Base-by-base conservation (phyloP, 2,113 vertebrate species). In the Sclerurus mexicanus region DNA sequence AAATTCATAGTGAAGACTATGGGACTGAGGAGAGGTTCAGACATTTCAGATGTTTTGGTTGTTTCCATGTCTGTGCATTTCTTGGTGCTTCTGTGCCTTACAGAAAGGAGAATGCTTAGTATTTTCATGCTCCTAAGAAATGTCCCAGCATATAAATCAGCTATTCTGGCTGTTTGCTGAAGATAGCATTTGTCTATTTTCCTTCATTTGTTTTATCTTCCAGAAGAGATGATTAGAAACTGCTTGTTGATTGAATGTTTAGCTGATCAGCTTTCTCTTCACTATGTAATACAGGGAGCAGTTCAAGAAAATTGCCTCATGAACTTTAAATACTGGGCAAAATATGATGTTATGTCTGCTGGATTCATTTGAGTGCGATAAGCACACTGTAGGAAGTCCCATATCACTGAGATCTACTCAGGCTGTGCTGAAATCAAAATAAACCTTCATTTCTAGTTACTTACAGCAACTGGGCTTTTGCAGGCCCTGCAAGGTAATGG, bases 191-290 rank as follows among this genome's bases (percentile, higher is more conserved):
- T 93, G 63, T 83, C 74, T 91, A 21, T 91, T 90, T 93, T 90
- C 46, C 27, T 74, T 42, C 59, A 66, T 94, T 95, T 96, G 71
- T 96, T 96, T 95, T 95, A 66, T 85, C 87, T 96, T 87, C 27
- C 63, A 83, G 28, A 79, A 79, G 19, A 94, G 46, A 72, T 66
- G 6, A 87, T 89, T 93, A 93, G 62, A 90, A 94, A 80, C 55
- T 76, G 60, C 40, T 75, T 89, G 69, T 63, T 94, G 87, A 85
- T 50, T 35, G 53, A 95, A 87, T 24, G 40, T 71, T 94, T 89
- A 87, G 72, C 46, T 82, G 73, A 95, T 72, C 84, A 83, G 58
- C 67, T 95, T 91, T 94, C 63, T 79, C 21, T 68, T 91, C 67
- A 55, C 74, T 46, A 12, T 63, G 77, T 69, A 94, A 93, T 58